phyloP scores from a whole-genome alignment of 2,888 invertebrate genomes.

The Sphaeridia pumilis region DNA sequence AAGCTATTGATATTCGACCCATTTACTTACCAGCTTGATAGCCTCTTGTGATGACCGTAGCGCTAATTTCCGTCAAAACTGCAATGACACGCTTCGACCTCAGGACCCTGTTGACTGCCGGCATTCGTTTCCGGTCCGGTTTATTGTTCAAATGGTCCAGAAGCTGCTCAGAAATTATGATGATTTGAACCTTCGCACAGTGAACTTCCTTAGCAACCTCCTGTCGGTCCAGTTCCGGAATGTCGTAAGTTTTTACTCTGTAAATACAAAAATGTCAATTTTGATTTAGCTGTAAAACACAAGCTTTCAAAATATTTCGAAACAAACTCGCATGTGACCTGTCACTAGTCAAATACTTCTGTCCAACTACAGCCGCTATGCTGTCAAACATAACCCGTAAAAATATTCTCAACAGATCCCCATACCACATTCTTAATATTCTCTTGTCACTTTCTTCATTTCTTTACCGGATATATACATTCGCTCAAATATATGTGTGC shows the following conservation, averaged over 20 bases:
- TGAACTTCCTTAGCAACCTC: conserved; percentile 29
- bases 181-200: conserved; percentile 33
- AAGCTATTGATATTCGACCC: not conserved
- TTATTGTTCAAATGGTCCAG: conserved; percentile 32
- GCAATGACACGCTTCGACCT: conserved; percentile 34
- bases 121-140: conserved; percentile 25
- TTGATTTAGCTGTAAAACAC: too few relatives aligned
- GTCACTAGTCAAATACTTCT: not conserved
- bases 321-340: too few relatives aligned
- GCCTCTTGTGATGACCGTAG: conserved; percentile 23
- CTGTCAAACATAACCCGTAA: not conserved
- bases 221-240: conserved; percentile 31
- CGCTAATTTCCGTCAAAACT: conserved; percentile 23
- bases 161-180: conserved; percentile 34
- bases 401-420: too few relatives aligned
- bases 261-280: not conserved
- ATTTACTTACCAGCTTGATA: conserved; percentile 13
- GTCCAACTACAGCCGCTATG: not conserved
- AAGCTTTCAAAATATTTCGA: too few relatives aligned
- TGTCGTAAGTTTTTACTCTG: conserved; percentile 31
- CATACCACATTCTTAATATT: too few relatives aligned
- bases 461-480: too few relatives aligned
- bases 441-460: too few relatives aligned
- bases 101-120: conserved; percentile 32
- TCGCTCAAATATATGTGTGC: too few relatives aligned